Conservation (phyloP, 1,140 invertebrate genomes). For the Calephelis virginiensis region DNA sequence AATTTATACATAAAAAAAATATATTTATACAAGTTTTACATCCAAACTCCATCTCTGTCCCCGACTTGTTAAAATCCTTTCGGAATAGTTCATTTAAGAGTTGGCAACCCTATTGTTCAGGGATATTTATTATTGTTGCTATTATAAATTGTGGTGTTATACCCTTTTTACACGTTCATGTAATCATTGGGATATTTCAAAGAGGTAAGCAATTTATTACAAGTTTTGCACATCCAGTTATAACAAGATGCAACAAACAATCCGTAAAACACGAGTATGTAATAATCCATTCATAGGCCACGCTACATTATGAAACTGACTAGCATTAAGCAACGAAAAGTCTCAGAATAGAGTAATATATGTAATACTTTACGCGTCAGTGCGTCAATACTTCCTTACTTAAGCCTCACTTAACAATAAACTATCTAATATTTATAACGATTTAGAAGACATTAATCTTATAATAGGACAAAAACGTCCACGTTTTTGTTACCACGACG, state of each 20-base stretch:
- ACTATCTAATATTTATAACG: not conserved
- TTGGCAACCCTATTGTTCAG: too few relatives aligned
- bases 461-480: too few relatives aligned
- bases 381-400: conserved; percentile 3
- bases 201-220: not conserved
- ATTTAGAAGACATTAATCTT: not conserved
- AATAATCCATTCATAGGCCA: conserved; percentile 28
- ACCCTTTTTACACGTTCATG: too few relatives aligned
- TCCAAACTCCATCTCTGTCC: too few relatives aligned
- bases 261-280: conserved; percentile 15
- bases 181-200: not conserved
- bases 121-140: too few relatives aligned
- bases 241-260: conserved; percentile 9
- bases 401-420: conserved; percentile 4
- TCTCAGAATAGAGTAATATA: conserved; percentile 15
- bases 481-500: too few relatives aligned
- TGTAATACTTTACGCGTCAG: conserved; percentile 13
- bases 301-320: conserved; percentile 25
- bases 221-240: not conserved
- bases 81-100: too few relatives aligned
- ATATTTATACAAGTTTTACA: too few relatives aligned
- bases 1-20: too few relatives aligned
- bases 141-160: too few relatives aligned
- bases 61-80: too few relatives aligned
- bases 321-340: conserved; percentile 9